Base-by-base conservation (phyloP, 1,140 invertebrate genomes). In the Bombus affinis region DNA sequence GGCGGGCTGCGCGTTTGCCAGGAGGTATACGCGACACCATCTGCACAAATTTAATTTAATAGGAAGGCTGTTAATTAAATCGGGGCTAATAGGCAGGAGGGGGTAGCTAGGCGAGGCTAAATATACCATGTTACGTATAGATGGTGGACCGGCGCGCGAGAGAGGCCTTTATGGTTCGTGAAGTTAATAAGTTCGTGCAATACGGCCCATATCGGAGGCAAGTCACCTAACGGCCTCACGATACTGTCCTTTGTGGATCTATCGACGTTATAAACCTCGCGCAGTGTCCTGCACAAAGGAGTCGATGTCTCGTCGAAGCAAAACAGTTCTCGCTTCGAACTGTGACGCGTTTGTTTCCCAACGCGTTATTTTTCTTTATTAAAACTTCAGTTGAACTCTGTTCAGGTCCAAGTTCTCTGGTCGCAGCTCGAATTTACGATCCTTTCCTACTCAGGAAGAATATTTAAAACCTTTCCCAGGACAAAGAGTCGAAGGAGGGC, bases 31-130 rank as follows among this genome's bases (percentile, higher is more conserved):
- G 35, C 73, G 74, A 39, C 53, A 44, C 74, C 39, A 71, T 32
- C 66, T 65, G 68, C 15, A 39, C 59, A 70, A 77, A 89, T 88
- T 86, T 74, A 73, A 88, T 89, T 66, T 85, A 85, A 89, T 85
- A 85, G 83, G 78, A 88, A 89, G 88, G 74, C 53, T 85, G 88
- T 85, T 89, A 89, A 89, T 89, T 88, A 85, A 89, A 62, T 71
- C 59, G 73, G n/a, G 65, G 65, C 53, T 85, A 78, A 70, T 86
- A 80, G 62, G 47, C n/a, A 57, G 18, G 5, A 47, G 74, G 59
- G 68, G 59, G 72, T 74, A 42, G n/a, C 32, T 8, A 65, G 59
- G 62, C 62, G 39, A 57, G 32, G 39, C 66, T 82, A 77, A 88
- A 71, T 75, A 37, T 57, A 76, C n/a, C 72, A 8, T 28, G 78